A percentile compares a stretch with the other conserved stretches of the same genome.
These are phyloP conservation scores for Fratercula arctica DNA, from an alignment of 2,797 vertebrate species.

Conservation along the genomic window DNA sequence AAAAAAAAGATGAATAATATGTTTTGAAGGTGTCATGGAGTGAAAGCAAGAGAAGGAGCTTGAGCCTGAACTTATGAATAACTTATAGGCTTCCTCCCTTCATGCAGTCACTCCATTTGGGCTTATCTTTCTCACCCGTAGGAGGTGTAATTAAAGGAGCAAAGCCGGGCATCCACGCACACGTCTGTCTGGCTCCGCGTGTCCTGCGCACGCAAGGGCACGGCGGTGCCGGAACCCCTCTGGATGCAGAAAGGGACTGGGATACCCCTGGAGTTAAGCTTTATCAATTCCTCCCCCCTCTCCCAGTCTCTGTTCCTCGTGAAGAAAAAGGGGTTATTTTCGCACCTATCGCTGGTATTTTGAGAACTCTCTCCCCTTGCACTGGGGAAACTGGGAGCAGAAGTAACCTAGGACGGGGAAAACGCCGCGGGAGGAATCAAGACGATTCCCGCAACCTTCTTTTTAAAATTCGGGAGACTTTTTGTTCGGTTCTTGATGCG, in stretches of 20 bases:
- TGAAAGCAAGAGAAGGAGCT: slow-evolving; percentile 62
- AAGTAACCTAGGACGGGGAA: rapidly evolving
- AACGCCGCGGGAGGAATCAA: rapidly evolving
- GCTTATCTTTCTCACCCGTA: slow-evolving; percentile 61
- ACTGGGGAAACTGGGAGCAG: rapidly evolving
- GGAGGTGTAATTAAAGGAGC: slow-evolving; percentile 67
- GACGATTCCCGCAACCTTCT: background rate
- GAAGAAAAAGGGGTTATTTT: background rate
- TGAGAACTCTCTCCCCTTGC: no score
- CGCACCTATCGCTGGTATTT: rapidly evolving
- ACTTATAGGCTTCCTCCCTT: slow-evolving; percentile 68
- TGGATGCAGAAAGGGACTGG: background rate
- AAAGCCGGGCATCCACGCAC: background rate
- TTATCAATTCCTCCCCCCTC: background rate
- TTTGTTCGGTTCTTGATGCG: rapidly evolving
- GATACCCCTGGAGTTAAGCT: rapidly evolving
- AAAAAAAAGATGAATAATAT: slow-evolving; percentile 62
- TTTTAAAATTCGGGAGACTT: background rate
- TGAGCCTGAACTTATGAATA: slow-evolving; percentile 72
- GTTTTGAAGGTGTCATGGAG: slow-evolving; percentile 67
- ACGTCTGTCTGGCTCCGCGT: background rate
- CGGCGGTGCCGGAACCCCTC: background rate
- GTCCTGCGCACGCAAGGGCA: background rate
- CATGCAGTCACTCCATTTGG: slow-evolving; percentile 62
- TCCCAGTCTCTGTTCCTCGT: rapidly evolving